Evolutionary conservation across 2,113 vertebrate genomes (phyloP), one percentile per base, ranked within the genome.

Genomic region (Saccopteryx bilineata): DNA sequence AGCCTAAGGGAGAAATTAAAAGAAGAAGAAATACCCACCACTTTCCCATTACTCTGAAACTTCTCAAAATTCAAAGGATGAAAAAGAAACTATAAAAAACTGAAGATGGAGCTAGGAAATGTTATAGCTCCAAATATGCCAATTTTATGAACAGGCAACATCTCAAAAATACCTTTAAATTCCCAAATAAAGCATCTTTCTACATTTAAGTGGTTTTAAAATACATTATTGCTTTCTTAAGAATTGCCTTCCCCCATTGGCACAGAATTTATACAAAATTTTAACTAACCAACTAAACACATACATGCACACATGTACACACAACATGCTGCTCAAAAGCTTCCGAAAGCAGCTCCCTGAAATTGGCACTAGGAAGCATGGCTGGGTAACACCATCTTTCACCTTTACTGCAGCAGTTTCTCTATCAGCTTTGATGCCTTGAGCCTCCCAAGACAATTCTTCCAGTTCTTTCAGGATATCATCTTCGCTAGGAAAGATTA

Each of bases 381-480:
- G 72, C 80, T 48, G 31, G 58, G 54, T 15, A 95, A 71, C 31
- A 87, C 6, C 6, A 78, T 66, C 69, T 7, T 96, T 98, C 97
- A 99, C 97, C 98, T 98, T 99, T 98, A 97, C 98, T 96, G 97
- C 28, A 96, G 97, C 66, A 93, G 96, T 89, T 69, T 99, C 99
- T 97, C 97, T 98, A 90, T 99, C 99, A 54, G 90, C 48, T 96
- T 99, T 99, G 74, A 98, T 99, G 97, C 99, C 99, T 88, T 99
- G 98, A 0, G 98, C 97, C 97, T 99, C 99, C 97, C 99, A 78
- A 83, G 99, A 99, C 71, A 99, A 97, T 83, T 99, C 99, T 98
- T 99, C 99, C 95, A 99, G 97, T 97, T 99, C 99, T 98, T 99
- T 99, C 97, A 99, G 98, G 98, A 99, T 99, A 97, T 99, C 99